A percentile compares a stretch with the other conserved stretches of the same genome.
These are phyloP conservation scores for Drosophila elegans DNA, from an alignment of 1,140 invertebrate species.

Conservation along the genomic window DNA sequence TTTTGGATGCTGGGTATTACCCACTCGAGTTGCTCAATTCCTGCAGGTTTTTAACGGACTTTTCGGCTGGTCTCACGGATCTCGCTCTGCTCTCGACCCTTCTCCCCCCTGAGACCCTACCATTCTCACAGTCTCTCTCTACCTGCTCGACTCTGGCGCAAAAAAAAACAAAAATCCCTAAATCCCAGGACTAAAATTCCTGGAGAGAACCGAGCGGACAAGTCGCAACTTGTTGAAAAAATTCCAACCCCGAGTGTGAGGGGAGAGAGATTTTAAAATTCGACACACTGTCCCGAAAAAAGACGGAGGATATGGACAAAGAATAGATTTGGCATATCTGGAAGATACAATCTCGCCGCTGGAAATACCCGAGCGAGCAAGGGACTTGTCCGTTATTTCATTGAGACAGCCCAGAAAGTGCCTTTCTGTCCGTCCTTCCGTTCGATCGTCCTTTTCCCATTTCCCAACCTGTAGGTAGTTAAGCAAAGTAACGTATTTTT, in stretches of 20 bases:
- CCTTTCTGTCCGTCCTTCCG: constrained; percentile 43
- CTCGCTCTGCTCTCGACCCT: constrained; percentile 8
- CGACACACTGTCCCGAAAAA: constrained; percentile 69
- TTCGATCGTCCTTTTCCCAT: constrained; percentile 20
- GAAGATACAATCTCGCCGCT: constrained; percentile 63
- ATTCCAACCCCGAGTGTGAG: constrained; percentile 47
- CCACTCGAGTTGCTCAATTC: constrained; percentile 4
- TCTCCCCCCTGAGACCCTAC: constrained; percentile 2
- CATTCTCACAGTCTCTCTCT: constrained; percentile 9
- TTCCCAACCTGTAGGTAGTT: constrained; percentile 63
- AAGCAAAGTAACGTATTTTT: constrained; percentile 69
- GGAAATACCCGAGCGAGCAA: constrained; percentile 52
- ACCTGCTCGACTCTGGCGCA: constrained; percentile 48
- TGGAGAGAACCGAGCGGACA: constrained; percentile 46
- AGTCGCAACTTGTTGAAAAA: constrained; percentile 64
- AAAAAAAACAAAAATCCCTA: constrained; percentile 39
- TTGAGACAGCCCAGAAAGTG: constrained; percentile 53
- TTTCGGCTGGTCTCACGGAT: constrained; percentile 27
- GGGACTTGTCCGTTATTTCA: constrained; percentile 73
- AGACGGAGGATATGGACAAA: constrained; percentile 49
- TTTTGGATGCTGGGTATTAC: constrained; percentile 17
- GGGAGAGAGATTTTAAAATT: constrained; percentile 67
- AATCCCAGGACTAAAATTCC: constrained; percentile 57
- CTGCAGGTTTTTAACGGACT: constrained; percentile 41
- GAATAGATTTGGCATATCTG: constrained; percentile 62